Percentiles rank a stretch among this genome's conserved stretches.
Conservation (phyloP, 2,888 invertebrate genomes). For the Andrena bicolor region DNA sequence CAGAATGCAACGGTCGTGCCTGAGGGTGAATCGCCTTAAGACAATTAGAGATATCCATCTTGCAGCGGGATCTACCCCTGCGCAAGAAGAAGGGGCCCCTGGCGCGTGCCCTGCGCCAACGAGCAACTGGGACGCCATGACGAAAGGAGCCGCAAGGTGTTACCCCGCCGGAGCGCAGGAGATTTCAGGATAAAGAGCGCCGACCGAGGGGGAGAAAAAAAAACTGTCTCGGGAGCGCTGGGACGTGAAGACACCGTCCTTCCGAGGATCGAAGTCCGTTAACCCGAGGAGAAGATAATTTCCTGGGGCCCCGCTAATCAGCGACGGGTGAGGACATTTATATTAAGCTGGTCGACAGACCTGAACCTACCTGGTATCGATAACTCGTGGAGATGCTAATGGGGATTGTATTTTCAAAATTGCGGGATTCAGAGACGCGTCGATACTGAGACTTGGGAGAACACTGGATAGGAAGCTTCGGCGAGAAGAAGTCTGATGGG, state of each 20-base stretch:
- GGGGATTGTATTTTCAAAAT: too few species aligned
- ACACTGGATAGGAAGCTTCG: too few species aligned
- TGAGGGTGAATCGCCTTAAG: constrained; percentile 65
- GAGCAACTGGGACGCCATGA: constrained; percentile 50
- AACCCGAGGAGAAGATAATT: constrained; percentile 21
- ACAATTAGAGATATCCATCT: constrained; percentile 78
- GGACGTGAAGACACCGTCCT: constrained; percentile 43
- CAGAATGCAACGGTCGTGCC: constrained; percentile 73
- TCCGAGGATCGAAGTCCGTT: constrained; percentile 41
- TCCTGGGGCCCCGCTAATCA: background rate
- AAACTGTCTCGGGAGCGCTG: constrained; percentile 44
- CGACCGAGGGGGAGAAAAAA: constrained; percentile 38
- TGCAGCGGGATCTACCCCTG: constrained; percentile 63
- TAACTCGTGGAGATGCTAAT: too few species aligned
- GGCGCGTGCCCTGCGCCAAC: constrained; percentile 62
- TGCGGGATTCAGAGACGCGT: too few species aligned
- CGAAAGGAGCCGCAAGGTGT: constrained; percentile 74
- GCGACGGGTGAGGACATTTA: background rate
- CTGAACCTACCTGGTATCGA: too few species aligned
- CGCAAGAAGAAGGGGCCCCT: constrained; percentile 26
- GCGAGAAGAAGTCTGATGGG: too few species aligned
- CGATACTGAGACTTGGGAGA: too few species aligned
- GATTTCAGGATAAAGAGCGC: constrained; percentile 72
- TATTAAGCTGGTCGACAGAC: background rate
- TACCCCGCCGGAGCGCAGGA: constrained; percentile 64